Percentiles rank a stretch among this genome's conserved stretches.
phyloP scores from a whole-genome alignment of 2,113 vertebrate species.

The Gracilinanus agilis region DNA sequence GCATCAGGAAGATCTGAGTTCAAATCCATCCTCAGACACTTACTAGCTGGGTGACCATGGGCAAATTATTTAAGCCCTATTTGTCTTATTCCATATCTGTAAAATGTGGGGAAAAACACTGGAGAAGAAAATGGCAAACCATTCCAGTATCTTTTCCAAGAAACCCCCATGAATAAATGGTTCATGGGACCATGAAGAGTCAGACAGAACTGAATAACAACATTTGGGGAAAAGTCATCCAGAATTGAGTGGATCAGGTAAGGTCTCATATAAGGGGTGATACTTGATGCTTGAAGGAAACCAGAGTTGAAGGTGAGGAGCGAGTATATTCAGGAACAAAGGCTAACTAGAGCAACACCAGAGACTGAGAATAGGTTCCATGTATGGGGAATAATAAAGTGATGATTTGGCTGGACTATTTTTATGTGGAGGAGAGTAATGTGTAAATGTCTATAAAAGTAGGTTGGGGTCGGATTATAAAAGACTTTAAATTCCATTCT shows the following conservation, averaged over 20 bases:
- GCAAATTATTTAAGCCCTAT: too few species aligned
- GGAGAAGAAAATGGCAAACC: too few species aligned
- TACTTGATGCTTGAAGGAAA: neutral
- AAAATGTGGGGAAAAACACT: too few species aligned
- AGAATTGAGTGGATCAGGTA: neutral
- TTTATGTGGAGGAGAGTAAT: neutral
- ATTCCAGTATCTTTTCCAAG: too few species aligned
- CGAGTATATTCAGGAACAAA: neutral
- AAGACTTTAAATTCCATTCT: neutral
- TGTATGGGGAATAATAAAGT: neutral
- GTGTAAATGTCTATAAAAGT: neutral
- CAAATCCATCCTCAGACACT: too few species aligned
- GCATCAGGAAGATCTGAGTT: too few species aligned
- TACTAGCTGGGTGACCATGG: too few species aligned
- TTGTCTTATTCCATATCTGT: too few species aligned
- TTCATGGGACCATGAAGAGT: too few species aligned
- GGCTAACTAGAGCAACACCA: neutral
- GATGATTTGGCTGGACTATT: neutral
- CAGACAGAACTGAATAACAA: too few species aligned
- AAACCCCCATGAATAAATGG: too few species aligned
- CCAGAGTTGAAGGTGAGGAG: neutral
- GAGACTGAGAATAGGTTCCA: neutral
- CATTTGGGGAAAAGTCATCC: neutral
- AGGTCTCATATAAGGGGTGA: neutral
- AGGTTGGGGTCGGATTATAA: neutral